Percentiles rank a stretch among this genome's conserved stretches.
phyloP scores from a whole-genome alignment of 2,888 invertebrate genomes.

The Drosophila nr. perissopoda region DNA sequence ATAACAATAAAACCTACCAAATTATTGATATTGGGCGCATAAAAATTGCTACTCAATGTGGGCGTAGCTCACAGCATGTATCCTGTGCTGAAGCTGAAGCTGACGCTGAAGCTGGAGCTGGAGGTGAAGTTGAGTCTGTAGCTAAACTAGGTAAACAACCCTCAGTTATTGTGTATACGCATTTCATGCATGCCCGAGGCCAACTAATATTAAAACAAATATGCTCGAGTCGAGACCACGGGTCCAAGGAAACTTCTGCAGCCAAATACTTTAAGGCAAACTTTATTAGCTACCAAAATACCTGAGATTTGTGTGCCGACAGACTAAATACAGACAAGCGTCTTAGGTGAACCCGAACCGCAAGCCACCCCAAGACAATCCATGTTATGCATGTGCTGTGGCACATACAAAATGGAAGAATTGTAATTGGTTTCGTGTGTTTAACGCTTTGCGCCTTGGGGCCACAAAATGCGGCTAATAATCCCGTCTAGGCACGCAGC shows the following conservation, averaged over 20 bases:
- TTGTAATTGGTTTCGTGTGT: constrained; percentile 77
- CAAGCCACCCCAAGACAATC: neutral
- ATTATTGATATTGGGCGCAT: constrained; percentile 76
- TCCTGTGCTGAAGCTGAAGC: constrained; percentile 14
- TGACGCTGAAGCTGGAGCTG: constrained; percentile 2
- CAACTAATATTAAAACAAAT: constrained; percentile 76
- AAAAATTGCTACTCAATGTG: constrained; percentile 68
- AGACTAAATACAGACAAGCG: constrained; percentile 26
- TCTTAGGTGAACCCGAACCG: constrained; percentile 14
- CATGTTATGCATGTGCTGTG: constrained; percentile 27
- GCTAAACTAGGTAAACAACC: constrained; percentile 66
- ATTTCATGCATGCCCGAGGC: constrained; percentile 51
- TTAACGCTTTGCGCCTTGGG: constrained; percentile 66
- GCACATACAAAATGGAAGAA: constrained; percentile 50
- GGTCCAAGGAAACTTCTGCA: constrained; percentile 39
- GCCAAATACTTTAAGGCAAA: constrained; percentile 77
- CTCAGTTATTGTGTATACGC: constrained; percentile 44
- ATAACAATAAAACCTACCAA: constrained; percentile 78
- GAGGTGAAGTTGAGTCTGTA: constrained; percentile 14
- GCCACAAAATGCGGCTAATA: constrained; percentile 56
- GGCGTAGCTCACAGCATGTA: constrained; percentile 46
- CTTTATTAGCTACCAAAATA: constrained; percentile 76
- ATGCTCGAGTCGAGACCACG: constrained; percentile 43
- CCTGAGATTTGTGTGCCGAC: constrained; percentile 71
- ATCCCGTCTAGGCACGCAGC: constrained; percentile 65